Base-by-base conservation (phyloP, 2,797 vertebrate species). In the Manis crassicaudata region DNA sequence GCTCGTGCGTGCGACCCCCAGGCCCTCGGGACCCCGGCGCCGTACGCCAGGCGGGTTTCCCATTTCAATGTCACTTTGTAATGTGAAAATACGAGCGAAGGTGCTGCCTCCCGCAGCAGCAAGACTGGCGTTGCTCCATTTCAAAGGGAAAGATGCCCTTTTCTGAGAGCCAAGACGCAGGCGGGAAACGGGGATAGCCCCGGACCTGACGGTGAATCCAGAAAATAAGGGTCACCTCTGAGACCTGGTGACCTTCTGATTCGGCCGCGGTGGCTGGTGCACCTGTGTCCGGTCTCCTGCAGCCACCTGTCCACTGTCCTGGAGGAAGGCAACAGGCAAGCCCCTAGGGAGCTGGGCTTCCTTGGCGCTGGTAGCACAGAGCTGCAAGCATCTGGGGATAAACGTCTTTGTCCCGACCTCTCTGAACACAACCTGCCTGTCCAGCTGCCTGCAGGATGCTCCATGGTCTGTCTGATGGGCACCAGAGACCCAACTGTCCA, bases 121-220 rank as follows among this genome's bases (percentile, higher is more conserved):
- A 6, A 37, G 37, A 63, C 46, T 7, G 1, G 62, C 14, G 8
- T 14, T 7, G 43, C 56, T 75, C 43, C 25, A 54, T 81, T 81
- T 84, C 67, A 43, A 94, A 85, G 54, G 67, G 27, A 93, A 93
- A 56, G 81, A 63, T 88, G 97, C 73, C 94, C 92, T 95, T 46
- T 46, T 46, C 11, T 95, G 96, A 90, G 67, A 93, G 72, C 29
- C 21, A 2, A 50, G 62, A 25, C 20, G 17, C 86, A 62, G 32
- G 56, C 52, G 92, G 67, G 70, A 46, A 88, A 87, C 11, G 17
- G 68, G 79, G 65, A 29, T 75, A 85, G 52, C 79, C n/a, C 14
- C 2, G 50, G 35, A 56, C 50, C 88, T 70, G 63, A 13, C 0
- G 12, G 79, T 14, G 67, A 84, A 82, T 75, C 50, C 87, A n/a